Base-by-base conservation (phyloP, 1,140 invertebrate species). In the Penaeus japonicus region DNA sequence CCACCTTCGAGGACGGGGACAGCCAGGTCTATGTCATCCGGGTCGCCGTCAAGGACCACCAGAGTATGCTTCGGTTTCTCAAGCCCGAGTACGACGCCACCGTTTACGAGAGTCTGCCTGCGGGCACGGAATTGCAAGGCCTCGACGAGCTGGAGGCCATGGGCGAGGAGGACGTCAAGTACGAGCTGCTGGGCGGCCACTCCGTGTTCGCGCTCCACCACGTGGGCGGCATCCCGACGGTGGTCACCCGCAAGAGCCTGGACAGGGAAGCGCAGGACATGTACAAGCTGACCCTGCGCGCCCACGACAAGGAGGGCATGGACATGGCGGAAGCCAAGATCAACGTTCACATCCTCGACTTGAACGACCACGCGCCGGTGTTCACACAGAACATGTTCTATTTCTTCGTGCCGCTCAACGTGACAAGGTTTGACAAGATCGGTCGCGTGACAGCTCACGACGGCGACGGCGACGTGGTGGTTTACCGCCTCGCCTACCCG, bases 301-400 rank as follows among this genome's bases (percentile, higher is more conserved):
- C 90, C 20, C 85, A 81, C 24, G 90, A 90, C 70, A 85, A 84
- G 32, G 84, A 83, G 27, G 88, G 88, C 15, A 85, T 89, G 70
- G 90, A 90, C 57, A 80, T 62, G 55, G 81, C 90, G n/a, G 82
- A 88, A 55, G 89, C 89, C 20, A 89, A 88, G 83, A 84, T 98
- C 4, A 93, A 94, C 27, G 94, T 99, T 4, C 93, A 94, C 5
- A 94, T 99, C 0, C 92, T 95, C 0, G 97, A 99, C 91, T 95
- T 96, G 90, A 99, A 99, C 92, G 98, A 99, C 92, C 98, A 99
- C 92, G 94, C 95, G 84, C 97, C 97, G 0, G 93, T 95, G 17
- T 98, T 98, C 92, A 94, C 95, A 1, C 94, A 96, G 65, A 93
- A 94, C 75, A 93, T 96, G 24, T 98, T 98, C 92, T 94, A 95